A percentile compares a stretch with the other conserved stretches of the same genome.
Evolutionary conservation across 1,140 invertebrate genomes (phyloP).

Genomic region (Diorhabda elongata): DNA sequence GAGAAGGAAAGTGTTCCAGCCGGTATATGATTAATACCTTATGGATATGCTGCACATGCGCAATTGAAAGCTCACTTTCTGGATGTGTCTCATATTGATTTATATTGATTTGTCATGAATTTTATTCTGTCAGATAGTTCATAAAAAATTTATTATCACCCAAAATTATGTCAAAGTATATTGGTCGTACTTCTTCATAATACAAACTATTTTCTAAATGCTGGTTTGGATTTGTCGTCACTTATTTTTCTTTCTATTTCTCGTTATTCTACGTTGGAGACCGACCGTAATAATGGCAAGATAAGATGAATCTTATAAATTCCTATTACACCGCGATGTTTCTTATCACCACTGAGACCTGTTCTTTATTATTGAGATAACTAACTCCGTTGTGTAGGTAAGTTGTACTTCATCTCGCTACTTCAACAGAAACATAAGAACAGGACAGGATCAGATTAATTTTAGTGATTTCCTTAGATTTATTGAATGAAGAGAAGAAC

Average conservation of each 20-base stretch:
- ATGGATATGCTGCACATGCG: no score
- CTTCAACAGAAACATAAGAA: neutral
- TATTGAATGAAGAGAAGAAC: no score
- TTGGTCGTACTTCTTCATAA: no score
- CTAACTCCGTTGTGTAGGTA: neutral
- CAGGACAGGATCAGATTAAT: neutral
- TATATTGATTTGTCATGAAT: no score
- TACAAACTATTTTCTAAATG: neutral
- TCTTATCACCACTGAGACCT: constrained; percentile 4
- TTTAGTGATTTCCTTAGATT: no score
- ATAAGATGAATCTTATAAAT: constrained; percentile 20
- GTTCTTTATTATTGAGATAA: constrained; percentile 20
- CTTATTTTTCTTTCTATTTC: neutral
- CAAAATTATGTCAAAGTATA: no score
- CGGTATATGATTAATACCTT: no score
- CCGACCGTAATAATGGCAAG: constrained; percentile 13
- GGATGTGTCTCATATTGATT: no score
- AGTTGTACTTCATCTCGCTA: constrained; percentile 6
- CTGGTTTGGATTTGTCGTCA: neutral
- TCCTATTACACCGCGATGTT: constrained; percentile 14
- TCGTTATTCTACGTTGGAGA: constrained; percentile 4
- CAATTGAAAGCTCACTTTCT: no score
- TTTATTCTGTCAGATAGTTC: no score
- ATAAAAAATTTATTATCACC: no score
- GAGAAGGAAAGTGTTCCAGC: no score